A percentile compares a stretch with the other conserved stretches of the same genome.
These are phyloP conservation scores for Syngnathus floridae DNA, from an alignment of 2,113 vertebrate species.

Conservation along the genomic window DNA sequence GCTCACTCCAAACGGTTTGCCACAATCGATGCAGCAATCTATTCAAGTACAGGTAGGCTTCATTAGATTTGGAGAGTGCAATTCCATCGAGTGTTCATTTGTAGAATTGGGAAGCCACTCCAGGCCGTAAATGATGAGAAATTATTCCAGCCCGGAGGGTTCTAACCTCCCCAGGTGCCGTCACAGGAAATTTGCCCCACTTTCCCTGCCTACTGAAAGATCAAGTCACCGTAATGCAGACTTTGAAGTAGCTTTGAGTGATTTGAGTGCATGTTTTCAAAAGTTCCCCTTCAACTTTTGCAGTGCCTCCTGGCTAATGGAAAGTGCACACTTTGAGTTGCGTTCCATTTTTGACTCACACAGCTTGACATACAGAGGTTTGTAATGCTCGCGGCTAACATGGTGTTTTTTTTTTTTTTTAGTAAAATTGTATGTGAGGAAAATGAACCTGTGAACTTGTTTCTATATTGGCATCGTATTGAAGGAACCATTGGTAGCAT, in stretches of 20 bases:
- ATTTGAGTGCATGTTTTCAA: slow-evolving; percentile 31
- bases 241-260: slow-evolving; percentile 55
- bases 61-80: slow-evolving; percentile 51
- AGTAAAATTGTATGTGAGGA: not conserved
- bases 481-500: not conserved
- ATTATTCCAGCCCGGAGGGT: slow-evolving; percentile 46
- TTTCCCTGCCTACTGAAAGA: slow-evolving; percentile 47
- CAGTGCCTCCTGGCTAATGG: slow-evolving; percentile 24
- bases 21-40: slow-evolving; percentile 60
- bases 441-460: not conserved
- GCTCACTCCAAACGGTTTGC: slow-evolving; percentile 32
- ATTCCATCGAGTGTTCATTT: slow-evolving; percentile 62
- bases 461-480: not conserved
- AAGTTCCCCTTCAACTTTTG: slow-evolving; percentile 28
- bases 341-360: slow-evolving; percentile 9
- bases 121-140: slow-evolving; percentile 49
- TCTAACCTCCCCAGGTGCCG: slow-evolving; percentile 48
- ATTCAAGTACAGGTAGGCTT: slow-evolving; percentile 52
- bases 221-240: slow-evolving; percentile 37
- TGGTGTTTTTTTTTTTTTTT: slow-evolving; percentile 8
- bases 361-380: slow-evolving; percentile 9
- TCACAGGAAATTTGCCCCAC: slow-evolving; percentile 55
- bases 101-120: slow-evolving; percentile 41
- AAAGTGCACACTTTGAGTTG: slow-evolving; percentile 20
- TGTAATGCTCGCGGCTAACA: not conserved